A percentile compares a stretch with the other conserved stretches of the same genome.
Evolutionary conservation across 2,113 vertebrate species (phyloP).

Genomic region (Eleginops maclovinus): DNA sequence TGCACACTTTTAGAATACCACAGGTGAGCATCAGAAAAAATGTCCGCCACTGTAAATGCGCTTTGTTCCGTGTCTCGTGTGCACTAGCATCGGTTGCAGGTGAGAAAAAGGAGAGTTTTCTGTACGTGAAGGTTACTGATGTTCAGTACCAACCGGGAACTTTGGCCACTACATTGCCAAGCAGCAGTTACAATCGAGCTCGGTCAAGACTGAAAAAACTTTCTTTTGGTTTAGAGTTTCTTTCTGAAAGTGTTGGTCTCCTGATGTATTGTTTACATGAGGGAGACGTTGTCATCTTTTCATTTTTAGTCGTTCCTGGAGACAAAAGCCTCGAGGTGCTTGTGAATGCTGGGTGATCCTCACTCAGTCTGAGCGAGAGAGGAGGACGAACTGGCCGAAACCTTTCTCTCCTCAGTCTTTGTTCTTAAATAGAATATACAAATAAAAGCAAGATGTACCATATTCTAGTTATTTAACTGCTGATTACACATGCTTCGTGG

Average conservation of each 20-base stretch:
- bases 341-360: conserved; percentile 4
- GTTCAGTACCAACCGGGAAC: conserved; percentile 20
- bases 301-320: background rate
- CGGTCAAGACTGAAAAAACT: background rate
- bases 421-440: conserved; percentile 22
- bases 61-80: conserved; percentile 2
- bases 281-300: conserved; percentile 12
- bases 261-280: conserved; percentile 15
- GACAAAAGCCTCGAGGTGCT: conserved; percentile 17
- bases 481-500: conserved; percentile 26
- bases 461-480: conserved; percentile 55
- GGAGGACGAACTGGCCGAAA: conserved; percentile 27
- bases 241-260: background rate
- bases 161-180: background rate
- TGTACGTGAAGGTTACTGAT: conserved; percentile 24
- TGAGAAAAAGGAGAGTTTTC: conserved; percentile 11
- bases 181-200: conserved; percentile 4
- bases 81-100: conserved; percentile 19
- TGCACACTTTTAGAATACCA: conserved; percentile 16
- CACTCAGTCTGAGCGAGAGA: conserved; percentile 16
- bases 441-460: conserved; percentile 38
- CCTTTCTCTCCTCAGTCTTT: conserved; percentile 17
- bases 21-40: background rate
- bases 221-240: background rate
- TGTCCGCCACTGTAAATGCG: conserved; percentile 40